Conservation (phyloP, 2,113 vertebrate genomes). For the Grammomys surdaster region DNA sequence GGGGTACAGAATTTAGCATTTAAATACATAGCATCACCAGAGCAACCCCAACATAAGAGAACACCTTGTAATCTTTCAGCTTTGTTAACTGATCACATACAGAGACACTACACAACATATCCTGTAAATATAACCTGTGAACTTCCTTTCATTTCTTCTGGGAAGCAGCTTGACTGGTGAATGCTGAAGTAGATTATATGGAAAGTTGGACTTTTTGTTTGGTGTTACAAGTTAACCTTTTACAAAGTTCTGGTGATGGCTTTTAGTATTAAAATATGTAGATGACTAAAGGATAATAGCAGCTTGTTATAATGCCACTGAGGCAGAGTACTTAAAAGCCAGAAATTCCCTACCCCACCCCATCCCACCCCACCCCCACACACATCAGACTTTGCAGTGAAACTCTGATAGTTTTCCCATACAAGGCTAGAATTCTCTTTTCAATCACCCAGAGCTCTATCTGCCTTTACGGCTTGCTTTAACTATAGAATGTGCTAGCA, state of each 20-base stretch:
- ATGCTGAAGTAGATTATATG: neutral
- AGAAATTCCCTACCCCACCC: neutral
- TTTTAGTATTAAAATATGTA: neutral
- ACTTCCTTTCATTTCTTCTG: neutral
- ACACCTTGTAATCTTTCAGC: neutral
- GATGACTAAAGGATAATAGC: constrained; percentile 29
- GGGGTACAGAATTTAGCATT: no score
- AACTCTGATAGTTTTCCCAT: neutral
- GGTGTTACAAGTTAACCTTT: neutral
- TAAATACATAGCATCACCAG: no score
- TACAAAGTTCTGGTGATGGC: neutral
- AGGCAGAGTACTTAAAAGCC: neutral
- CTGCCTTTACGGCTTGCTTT: neutral
- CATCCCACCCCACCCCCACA: no score
- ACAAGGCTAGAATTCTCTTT: neutral
- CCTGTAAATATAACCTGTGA: neutral
- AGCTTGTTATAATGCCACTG: neutral
- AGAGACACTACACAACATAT: neutral
- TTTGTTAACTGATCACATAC: neutral
- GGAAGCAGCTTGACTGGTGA: neutral
- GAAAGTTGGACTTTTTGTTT: neutral
- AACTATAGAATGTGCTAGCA: neutral
- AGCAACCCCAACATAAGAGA: neutral
- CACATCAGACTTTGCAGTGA: neutral
- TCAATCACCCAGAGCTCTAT: neutral